phyloP scores from a whole-genome alignment of 2,797 vertebrate species.

The Etheostoma nigrum region DNA sequence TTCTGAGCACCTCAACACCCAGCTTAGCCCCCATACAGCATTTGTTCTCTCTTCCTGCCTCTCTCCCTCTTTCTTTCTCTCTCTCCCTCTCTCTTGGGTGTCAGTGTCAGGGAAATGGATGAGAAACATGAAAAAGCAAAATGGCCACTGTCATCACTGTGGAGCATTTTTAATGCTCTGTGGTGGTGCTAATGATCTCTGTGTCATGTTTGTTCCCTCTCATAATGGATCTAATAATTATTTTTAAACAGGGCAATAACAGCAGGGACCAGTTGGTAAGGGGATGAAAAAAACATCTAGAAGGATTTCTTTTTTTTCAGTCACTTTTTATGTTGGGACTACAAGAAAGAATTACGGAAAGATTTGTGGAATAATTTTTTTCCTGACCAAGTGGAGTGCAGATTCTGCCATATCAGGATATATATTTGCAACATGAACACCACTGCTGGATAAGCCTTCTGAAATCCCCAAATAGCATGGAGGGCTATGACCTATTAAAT shows the following conservation, averaged over 20 bases:
- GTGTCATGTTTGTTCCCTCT: slow-evolving; percentile 62
- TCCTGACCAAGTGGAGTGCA: slow-evolving; percentile 1
- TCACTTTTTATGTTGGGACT: neutral
- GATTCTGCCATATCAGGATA: slow-evolving; percentile 9
- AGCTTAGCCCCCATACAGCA: slow-evolving; percentile 30
- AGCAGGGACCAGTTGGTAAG: slow-evolving; percentile 12
- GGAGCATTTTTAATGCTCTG: slow-evolving; percentile 50
- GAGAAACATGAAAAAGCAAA: slow-evolving; percentile 58
- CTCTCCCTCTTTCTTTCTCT: slow-evolving; percentile 5
- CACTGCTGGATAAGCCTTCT: slow-evolving; percentile 16
- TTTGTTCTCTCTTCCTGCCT: neutral
- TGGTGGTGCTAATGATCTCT: slow-evolving; percentile 63
- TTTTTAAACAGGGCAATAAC: slow-evolving; percentile 59
- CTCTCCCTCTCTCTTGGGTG: slow-evolving; percentile 22
- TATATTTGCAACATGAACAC: slow-evolving; percentile 9
- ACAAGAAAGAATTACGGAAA: neutral
- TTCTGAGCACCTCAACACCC: slow-evolving; percentile 56
- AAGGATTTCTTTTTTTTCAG: neutral
- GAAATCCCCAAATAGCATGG: slow-evolving; percentile 22
- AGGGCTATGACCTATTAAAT: slow-evolving; percentile 33
- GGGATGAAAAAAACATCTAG: neutral
- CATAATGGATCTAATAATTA: slow-evolving; percentile 70
- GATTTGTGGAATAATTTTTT: slow-evolving; percentile 6
- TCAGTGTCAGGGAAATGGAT: slow-evolving; percentile 54
- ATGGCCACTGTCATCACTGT: slow-evolving; percentile 45